phyloP scores from a whole-genome alignment of 2,888 invertebrate genomes.

The Dyspetes luteomarginatus region DNA sequence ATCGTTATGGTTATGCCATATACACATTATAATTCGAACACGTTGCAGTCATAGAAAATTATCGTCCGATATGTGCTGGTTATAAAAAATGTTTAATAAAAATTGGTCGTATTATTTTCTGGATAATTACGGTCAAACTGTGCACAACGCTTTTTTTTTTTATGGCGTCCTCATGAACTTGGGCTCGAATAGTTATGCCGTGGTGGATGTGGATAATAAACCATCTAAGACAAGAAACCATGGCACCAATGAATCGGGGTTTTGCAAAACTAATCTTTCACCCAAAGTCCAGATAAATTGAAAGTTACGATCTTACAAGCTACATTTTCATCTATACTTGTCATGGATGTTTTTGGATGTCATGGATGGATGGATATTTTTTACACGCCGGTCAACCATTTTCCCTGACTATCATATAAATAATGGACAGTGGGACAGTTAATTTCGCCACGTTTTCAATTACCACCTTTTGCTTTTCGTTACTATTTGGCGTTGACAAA shows the following conservation, averaged over 20 bases:
- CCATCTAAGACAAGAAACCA: too few species aligned
- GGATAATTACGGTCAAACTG: slow-evolving; percentile 30
- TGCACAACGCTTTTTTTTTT: slow-evolving; percentile 19
- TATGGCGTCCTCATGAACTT: not conserved
- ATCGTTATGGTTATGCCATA: not conserved
- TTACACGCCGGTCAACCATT: too few species aligned
- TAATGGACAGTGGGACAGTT: not conserved
- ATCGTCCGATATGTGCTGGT: not conserved
- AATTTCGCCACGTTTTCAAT: slow-evolving; percentile 43
- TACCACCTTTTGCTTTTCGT: slow-evolving; percentile 6
- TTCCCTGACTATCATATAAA: not conserved
- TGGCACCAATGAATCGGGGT: too few species aligned
- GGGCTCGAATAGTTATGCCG: too few species aligned
- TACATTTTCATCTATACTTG: too few species aligned
- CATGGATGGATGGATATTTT: too few species aligned
- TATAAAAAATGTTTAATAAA: not conserved
- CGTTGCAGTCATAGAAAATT: not conserved
- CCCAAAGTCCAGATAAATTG: too few species aligned
- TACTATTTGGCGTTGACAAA: not conserved
- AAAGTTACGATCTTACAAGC: too few species aligned
- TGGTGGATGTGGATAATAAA: too few species aligned
- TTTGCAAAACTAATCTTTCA: too few species aligned
- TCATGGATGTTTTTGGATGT: too few species aligned
- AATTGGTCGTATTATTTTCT: slow-evolving; percentile 31
- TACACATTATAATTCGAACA: not conserved